These are phyloP conservation scores for Spinus olivaceus DNA, from an alignment of 2,797 vertebrate species.

Conservation along the genomic window DNA sequence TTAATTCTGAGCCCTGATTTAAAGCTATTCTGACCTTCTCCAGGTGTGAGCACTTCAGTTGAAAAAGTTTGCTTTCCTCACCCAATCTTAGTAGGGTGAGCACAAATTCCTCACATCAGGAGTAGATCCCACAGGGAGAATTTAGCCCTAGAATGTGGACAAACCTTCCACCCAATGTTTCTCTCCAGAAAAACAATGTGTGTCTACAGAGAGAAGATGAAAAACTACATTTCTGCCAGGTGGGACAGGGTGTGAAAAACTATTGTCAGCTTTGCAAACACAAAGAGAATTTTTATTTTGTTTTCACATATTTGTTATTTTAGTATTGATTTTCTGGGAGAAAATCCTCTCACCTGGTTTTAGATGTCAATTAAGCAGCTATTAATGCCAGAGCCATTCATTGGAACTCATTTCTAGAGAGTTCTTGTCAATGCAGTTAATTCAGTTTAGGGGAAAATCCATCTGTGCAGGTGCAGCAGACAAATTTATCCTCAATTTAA, in stretches of 20 bases:
- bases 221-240: neutral
- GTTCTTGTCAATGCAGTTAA: neutral
- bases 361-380: neutral
- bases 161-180: rapidly evolving
- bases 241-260: neutral
- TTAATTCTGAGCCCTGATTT: neutral
- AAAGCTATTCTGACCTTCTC: neutral
- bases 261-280: neutral
- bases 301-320: neutral
- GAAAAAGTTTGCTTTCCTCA: neutral
- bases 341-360: neutral
- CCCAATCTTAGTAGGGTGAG: neutral
- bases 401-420: neutral
- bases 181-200: neutral
- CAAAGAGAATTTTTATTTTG: neutral
- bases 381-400: neutral
- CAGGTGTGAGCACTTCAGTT: neutral
- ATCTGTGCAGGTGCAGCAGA: neutral
- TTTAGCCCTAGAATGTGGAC: neutral
- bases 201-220: neutral
- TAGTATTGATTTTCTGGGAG: neutral
- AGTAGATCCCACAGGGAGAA: neutral
- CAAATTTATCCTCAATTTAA: neutral
- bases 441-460: neutral
- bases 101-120: neutral